Conservation (phyloP, 2,113 vertebrate species). For the Upupa epops region DNA sequence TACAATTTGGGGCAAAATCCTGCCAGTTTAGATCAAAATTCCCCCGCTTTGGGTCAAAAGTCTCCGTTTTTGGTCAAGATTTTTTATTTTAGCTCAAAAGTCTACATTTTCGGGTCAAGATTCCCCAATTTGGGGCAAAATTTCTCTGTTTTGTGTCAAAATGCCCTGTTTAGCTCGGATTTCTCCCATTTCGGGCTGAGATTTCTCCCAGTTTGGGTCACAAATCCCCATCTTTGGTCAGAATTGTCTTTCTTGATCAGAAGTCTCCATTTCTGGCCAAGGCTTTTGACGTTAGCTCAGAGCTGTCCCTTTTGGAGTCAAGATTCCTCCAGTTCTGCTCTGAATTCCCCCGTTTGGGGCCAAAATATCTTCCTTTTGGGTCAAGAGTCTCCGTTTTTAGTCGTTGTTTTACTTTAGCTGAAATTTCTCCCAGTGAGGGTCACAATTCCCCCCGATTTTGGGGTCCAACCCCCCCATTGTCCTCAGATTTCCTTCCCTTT, state of each 20-base stretch:
- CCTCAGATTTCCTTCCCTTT: not conserved
- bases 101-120: not conserved
- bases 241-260: not conserved
- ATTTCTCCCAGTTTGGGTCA: too few relatives aligned
- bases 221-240: too few relatives aligned
- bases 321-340: not conserved
- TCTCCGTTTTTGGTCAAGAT: not conserved
- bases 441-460: not conserved
- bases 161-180: not conserved
- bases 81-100: too few relatives aligned
- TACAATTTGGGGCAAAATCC: not conserved
- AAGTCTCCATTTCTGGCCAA: too few relatives aligned
- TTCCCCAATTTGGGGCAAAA: not conserved
- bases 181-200: not conserved
- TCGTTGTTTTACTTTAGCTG: not conserved
- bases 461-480: too few relatives aligned
- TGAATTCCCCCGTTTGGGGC: not conserved
- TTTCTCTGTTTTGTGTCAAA: not conserved
- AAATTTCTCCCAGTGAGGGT: not conserved
- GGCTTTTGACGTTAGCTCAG: too few relatives aligned
- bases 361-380: too few relatives aligned
- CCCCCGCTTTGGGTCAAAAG: not conserved
- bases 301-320: not conserved
- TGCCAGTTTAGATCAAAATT: not conserved
- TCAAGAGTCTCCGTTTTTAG: too few relatives aligned